Percentiles rank a stretch among this genome's conserved stretches.
Evolutionary conservation across 2,113 vertebrate genomes (phyloP).

Genomic region (Hydrolagus affinis): DNA sequence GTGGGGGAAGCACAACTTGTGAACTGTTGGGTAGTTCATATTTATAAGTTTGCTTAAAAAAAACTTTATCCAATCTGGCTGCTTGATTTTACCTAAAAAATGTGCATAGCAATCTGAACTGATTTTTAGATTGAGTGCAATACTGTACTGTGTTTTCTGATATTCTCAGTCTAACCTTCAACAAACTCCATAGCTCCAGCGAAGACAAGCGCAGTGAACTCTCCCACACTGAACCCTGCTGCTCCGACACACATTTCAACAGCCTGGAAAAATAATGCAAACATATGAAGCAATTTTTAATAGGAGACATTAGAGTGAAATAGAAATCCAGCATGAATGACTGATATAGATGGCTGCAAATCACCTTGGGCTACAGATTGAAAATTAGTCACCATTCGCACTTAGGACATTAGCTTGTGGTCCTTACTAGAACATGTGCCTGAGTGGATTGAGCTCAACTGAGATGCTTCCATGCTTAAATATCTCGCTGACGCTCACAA

Average conservation of each 20-base stretch:
- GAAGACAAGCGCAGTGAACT: constrained; percentile 88
- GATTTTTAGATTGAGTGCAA: neutral
- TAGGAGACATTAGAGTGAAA: neutral
- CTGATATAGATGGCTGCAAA: too few species aligned
- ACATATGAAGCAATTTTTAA: neutral
- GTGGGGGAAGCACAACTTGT: too few species aligned
- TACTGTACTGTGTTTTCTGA: neutral
- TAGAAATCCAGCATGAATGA: too few species aligned
- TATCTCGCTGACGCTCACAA: neutral
- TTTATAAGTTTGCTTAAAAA: too few species aligned
- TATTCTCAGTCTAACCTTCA: constrained; percentile 62
- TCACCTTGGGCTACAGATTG: too few species aligned
- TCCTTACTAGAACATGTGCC: neutral
- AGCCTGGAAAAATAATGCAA: constrained; percentile 53
- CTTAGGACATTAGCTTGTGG: too few species aligned
- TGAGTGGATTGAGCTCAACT: neutral
- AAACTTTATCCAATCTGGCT: too few species aligned
- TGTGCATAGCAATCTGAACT: neutral
- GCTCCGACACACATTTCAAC: constrained; percentile 78
- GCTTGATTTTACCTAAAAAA: too few species aligned
- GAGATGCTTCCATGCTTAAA: neutral
- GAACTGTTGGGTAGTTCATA: too few species aligned
- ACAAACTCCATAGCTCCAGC: constrained; percentile 76
- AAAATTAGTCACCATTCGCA: too few species aligned
- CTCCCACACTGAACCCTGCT: constrained; percentile 90